phyloP scores from a whole-genome alignment of 1,140 invertebrate species.

The Drosophila sp. region DNA sequence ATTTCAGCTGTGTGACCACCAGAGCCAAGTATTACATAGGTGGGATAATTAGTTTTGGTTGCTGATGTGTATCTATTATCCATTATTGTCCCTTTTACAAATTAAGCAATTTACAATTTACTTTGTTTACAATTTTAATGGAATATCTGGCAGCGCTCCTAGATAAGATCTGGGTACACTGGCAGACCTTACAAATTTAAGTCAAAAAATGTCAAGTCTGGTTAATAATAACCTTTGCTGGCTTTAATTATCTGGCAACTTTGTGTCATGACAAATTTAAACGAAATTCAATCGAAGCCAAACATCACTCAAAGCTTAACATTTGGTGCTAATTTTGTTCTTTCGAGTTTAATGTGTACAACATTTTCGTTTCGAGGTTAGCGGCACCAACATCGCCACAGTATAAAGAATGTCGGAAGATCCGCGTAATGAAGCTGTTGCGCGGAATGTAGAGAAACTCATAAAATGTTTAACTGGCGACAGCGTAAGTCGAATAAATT shows the following conservation, averaged over 20 bases:
- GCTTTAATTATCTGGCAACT: conserved; percentile 6
- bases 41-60: conserved; percentile 53
- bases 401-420: background rate
- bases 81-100: background rate
- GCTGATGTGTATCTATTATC: background rate
- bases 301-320: conserved; percentile 8
- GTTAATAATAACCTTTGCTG: conserved; percentile 1
- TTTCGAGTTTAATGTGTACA: conserved; percentile 1
- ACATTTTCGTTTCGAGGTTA: background rate
- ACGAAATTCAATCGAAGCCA: background rate
- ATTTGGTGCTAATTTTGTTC: conserved; percentile 16
- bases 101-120: background rate
- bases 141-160: background rate
- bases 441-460: conserved; percentile 53
- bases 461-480: conserved; percentile 51
- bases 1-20: conserved; percentile 96
- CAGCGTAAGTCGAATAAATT: conserved; percentile 41
- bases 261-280: conserved; percentile 5
- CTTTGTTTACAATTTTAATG: conserved; percentile 29
- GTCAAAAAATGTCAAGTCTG: background rate
- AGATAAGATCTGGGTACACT: conserved; percentile 8
- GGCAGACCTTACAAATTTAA: background rate
- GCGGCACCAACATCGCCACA: background rate
- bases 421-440: conserved; percentile 28
- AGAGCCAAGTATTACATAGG: conserved; percentile 87